These are phyloP conservation scores for Caenorhabditis drosophilae DNA, from an alignment of 2,888 invertebrate genomes.

Conservation along the genomic window DNA sequence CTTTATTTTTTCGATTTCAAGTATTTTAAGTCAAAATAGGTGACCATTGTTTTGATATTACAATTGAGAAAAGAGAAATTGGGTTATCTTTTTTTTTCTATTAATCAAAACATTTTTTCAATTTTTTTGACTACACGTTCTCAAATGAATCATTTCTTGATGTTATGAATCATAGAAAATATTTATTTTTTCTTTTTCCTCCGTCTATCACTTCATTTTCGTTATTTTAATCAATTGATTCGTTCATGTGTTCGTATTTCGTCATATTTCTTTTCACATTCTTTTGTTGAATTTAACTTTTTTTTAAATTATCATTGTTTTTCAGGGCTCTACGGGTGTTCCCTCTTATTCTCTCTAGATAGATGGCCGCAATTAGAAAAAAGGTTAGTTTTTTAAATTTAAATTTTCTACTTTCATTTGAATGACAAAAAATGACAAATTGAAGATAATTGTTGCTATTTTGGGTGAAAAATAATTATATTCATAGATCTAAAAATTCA, in stretches of 20 bases:
- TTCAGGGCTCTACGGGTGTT: conserved; percentile 49
- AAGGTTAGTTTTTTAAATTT: conserved; percentile 40
- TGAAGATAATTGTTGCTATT: not conserved
- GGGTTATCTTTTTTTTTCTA: too few relatives aligned
- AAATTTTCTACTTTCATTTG: too few relatives aligned
- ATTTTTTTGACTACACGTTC: not conserved
- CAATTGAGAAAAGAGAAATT: too few relatives aligned
- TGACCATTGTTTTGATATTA: too few relatives aligned
- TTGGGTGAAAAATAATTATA: too few relatives aligned
- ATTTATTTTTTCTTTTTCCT: conserved; percentile 1
- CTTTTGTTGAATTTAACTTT: not conserved
- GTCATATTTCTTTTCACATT: conserved; percentile 2
- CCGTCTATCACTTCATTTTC: not conserved
- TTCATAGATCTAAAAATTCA: too few relatives aligned
- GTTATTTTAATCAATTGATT: not conserved
- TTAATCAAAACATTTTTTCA: too few relatives aligned
- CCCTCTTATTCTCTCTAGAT: conserved; percentile 41
- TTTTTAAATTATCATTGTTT: conserved; percentile 3
- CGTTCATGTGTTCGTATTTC: too few relatives aligned
- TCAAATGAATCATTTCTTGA: not conserved
- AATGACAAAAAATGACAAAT: too few relatives aligned
- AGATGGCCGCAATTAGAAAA: conserved; percentile 61
- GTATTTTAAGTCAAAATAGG: not conserved
- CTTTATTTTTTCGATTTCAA: not conserved
- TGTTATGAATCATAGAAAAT: not conserved